These are phyloP conservation scores for Drosophila vallismaia DNA, from an alignment of 2,888 invertebrate genomes.

Conservation along the genomic window DNA sequence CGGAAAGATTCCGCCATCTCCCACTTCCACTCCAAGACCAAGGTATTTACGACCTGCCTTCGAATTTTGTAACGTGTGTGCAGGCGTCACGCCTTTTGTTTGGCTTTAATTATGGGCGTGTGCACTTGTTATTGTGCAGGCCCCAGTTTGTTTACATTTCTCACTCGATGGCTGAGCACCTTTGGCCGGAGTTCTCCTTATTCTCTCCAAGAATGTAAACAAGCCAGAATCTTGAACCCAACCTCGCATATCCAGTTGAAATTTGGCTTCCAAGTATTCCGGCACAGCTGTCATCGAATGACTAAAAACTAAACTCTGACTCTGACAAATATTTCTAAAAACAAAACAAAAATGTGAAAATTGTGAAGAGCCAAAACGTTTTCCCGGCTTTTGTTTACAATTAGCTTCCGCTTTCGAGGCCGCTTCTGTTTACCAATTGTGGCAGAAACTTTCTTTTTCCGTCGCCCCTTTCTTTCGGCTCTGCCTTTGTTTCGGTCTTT, in stretches of 20 bases:
- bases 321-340: constrained; percentile 26
- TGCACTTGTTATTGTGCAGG: constrained; percentile 52
- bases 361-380: constrained; percentile 38
- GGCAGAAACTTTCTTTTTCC: constrained; percentile 37
- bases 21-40: neutral
- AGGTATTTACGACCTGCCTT: constrained; percentile 46
- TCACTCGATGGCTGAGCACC: constrained; percentile 23
- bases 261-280: neutral
- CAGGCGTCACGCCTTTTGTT: constrained; percentile 48
- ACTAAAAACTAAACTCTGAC: constrained; percentile 8
- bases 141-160: constrained; percentile 53
- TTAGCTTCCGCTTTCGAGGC: constrained; percentile 38
- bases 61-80: constrained; percentile 1
- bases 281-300: constrained; percentile 29
- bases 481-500: constrained; percentile 15
- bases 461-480: constrained; percentile 5
- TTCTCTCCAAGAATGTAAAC: constrained; percentile 35
- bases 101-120: constrained; percentile 70
- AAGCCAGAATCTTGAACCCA: constrained; percentile 25
- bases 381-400: constrained; percentile 42
- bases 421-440: constrained; percentile 44
- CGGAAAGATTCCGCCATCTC: constrained; percentile 16
- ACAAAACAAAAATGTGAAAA: constrained; percentile 11
- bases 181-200: constrained; percentile 26
- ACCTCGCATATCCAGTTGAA: neutral